Base-by-base conservation (phyloP, 2,113 vertebrate genomes). In the Colinus virginianus region DNA sequence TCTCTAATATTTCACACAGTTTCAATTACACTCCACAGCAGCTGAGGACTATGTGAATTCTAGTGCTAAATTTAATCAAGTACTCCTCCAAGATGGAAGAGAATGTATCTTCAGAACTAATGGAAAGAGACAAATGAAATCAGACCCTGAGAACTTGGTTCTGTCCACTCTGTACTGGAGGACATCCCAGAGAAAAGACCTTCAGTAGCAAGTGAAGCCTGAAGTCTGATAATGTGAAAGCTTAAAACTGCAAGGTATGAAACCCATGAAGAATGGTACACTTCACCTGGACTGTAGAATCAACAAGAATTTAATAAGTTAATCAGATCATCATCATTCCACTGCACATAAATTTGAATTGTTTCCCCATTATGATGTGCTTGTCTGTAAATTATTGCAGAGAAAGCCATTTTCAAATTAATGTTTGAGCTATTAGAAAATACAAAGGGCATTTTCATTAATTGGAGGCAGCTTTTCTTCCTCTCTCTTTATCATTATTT, bases 271-370 rank as follows among this genome's bases (percentile, higher is more conserved):
- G 97, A 98, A 98, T 94, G 93, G 95, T 91, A 80, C 53, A 94
- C 95, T 97, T 98, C 94, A 96, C 95, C 90, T 81, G 95, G 95
- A 94, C 81, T 96, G 89, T 97, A 97, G 97, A 97, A 98, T 98
- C 97, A 98, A 98, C 97, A 97, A 98, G 96, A 97, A 98, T 98
- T 97, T 97, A 98, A 98, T 98, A 97, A 97, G 97, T 97, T 98
- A 98, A 98, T 98, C 97, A 97, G 97, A 98, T 98, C 97, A 98
- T 97, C 96, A 96, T 80, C 43, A 0, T 97, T 96, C 72, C 78
- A 93, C 90, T 97, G 97, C 96, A 96, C 97, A 98, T 98, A 97
- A 97, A 98, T 98, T 98, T 97, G 97, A 98, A 98, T 98, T 98
- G 97, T 98, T 98, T 97, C 97, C 84, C 89, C 96, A 98, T 98